phyloP scores from a whole-genome alignment of 2,797 vertebrate genomes.

The Mallotus villosus region DNA sequence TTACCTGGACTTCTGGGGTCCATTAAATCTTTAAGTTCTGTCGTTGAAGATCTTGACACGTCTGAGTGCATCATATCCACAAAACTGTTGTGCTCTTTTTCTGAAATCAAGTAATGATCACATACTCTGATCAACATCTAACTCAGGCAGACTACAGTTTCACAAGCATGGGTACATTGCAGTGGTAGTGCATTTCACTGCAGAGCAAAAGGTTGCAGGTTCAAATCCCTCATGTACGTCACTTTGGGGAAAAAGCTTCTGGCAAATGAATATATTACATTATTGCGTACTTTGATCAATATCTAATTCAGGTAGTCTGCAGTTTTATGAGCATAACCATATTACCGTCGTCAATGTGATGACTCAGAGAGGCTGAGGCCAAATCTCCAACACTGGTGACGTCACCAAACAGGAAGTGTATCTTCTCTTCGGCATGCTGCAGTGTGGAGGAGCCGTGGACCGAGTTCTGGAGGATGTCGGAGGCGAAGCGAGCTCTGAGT shows the following conservation, averaged over 20 bases:
- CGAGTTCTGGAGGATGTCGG: conserved; percentile 79
- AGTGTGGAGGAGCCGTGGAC: conserved; percentile 84
- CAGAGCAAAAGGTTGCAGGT: too few relatives aligned
- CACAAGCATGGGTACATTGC: too few relatives aligned
- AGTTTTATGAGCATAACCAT: not conserved
- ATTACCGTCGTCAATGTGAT: not conserved
- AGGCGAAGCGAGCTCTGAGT: conserved; percentile 83
- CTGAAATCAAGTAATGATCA: conserved; percentile 28
- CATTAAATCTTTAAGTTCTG: conserved; percentile 32
- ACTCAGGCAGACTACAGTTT: too few relatives aligned
- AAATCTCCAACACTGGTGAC: conserved; percentile 42
- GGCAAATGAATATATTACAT: too few relatives aligned
- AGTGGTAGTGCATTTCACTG: too few relatives aligned
- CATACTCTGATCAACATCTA: not conserved
- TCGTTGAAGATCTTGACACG: conserved; percentile 41
- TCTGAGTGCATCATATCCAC: conserved; percentile 45
- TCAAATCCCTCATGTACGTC: too few relatives aligned
- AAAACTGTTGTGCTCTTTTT: conserved; percentile 42
- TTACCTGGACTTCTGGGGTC: conserved; percentile 43
- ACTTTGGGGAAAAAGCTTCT: too few relatives aligned
- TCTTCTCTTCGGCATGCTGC: conserved; percentile 69
- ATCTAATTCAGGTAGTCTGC: too few relatives aligned
- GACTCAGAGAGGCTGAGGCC: not conserved
- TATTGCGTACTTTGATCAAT: too few relatives aligned
- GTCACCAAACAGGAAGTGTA: conserved; percentile 73